Percentiles rank a stretch among this genome's conserved stretches.
These are phyloP conservation scores for Drosophila leontia DNA, from an alignment of 1,140 invertebrate species.

Conservation along the genomic window DNA sequence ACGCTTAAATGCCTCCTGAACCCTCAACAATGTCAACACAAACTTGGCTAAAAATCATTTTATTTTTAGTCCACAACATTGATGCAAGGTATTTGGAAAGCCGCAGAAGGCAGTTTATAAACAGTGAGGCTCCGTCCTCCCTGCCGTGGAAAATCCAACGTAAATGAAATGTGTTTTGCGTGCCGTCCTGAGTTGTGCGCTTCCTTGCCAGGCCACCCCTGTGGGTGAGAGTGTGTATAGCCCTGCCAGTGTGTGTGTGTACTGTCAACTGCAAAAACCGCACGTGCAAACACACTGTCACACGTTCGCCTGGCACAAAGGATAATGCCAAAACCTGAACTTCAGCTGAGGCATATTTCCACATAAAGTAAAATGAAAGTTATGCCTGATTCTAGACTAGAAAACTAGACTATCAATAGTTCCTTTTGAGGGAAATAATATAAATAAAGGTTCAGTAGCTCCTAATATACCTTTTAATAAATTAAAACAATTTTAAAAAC, in stretches of 20 bases:
- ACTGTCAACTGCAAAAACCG: conserved; percentile 78
- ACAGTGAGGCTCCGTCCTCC: conserved; percentile 16
- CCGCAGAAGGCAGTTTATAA: conserved; percentile 67
- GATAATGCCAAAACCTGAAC: conserved; percentile 64
- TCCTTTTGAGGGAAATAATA: neutral
- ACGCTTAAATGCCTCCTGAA: conserved; percentile 37
- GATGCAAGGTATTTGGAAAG: conserved; percentile 70
- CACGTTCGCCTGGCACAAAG: conserved; percentile 20
- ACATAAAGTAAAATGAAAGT: conserved; percentile 25
- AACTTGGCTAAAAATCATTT: conserved; percentile 52
- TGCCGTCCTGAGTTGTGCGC: conserved; percentile 47
- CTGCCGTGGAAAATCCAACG: conserved; percentile 69
- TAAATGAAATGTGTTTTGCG: conserved; percentile 81
- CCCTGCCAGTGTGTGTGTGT: conserved; percentile 62
- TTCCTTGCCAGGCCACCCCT: neutral
- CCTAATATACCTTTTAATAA: neutral
- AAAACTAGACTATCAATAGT: neutral
- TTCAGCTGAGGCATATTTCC: conserved; percentile 30
- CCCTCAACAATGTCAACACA: conserved; percentile 24
- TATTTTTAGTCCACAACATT: conserved; percentile 53
- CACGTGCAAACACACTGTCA: conserved; percentile 49
- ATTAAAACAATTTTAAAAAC: neutral
- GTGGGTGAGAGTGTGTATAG: conserved; percentile 7
- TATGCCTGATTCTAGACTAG: neutral
- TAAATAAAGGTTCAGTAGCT: neutral